A percentile compares a stretch with the other conserved stretches of the same genome.
Conservation (phyloP, 2,797 vertebrate genomes). For the Chromis chromis region DNA sequence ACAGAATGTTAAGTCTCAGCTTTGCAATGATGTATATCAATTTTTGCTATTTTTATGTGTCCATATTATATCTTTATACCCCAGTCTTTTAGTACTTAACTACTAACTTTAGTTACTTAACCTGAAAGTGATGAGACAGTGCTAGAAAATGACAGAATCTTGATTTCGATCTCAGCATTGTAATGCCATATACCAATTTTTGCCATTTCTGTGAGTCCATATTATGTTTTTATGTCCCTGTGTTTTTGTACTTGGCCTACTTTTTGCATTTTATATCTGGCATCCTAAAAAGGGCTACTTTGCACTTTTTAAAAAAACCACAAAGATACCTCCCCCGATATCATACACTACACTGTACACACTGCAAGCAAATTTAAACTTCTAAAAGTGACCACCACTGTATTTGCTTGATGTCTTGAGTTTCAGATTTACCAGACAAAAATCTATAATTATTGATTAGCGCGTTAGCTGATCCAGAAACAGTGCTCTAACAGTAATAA, state of each 20-base stretch:
- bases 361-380: not conserved
- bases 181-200: not conserved
- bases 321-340: not conserved
- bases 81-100: too few relatives aligned
- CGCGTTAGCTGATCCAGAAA: slow-evolving; percentile 49
- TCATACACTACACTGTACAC: not conserved
- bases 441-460: slow-evolving; percentile 66
- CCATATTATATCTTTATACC: too few relatives aligned
- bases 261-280: not conserved
- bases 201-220: not conserved
- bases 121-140: too few relatives aligned
- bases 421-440: slow-evolving; percentile 46
- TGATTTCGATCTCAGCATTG: not conserved
- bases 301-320: not conserved
- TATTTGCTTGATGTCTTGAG: slow-evolving; percentile 18
- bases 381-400: not conserved
- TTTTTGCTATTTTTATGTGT: too few relatives aligned
- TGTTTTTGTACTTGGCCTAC: not conserved
- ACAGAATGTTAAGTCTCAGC: too few relatives aligned
- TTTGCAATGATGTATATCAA: too few relatives aligned
- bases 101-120: too few relatives aligned
- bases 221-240: not conserved
- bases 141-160: not conserved
- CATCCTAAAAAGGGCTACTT: not conserved
- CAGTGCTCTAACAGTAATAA: slow-evolving; percentile 37